Evolutionary conservation across 2,113 vertebrate genomes (phyloP).

Genomic region (Sturnus vulgaris): DNA sequence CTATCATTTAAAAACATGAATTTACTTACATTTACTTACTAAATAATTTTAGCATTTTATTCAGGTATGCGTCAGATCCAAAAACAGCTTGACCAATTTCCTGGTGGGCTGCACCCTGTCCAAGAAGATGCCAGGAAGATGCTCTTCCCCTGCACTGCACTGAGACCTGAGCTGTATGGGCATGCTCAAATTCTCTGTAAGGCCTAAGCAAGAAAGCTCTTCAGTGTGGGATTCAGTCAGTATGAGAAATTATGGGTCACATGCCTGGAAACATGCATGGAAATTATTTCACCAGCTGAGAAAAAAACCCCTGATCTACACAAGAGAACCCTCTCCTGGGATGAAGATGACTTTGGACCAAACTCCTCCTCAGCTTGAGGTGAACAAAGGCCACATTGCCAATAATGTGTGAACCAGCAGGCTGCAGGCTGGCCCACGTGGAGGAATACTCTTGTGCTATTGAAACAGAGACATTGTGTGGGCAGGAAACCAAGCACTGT

Average conservation of each 20-base stretch:
- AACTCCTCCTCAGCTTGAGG: background rate
- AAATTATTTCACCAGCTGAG: background rate
- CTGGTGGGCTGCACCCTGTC: background rate
- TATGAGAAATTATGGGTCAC: background rate
- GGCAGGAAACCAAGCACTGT: background rate
- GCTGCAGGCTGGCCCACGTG: background rate
- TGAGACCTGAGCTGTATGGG: background rate
- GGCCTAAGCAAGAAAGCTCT: background rate
- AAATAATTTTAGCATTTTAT: background rate
- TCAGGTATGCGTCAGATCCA: background rate
- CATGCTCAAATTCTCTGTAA: fast-evolving
- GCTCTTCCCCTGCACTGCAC: background rate
- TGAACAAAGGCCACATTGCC: background rate
- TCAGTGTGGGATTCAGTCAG: background rate
- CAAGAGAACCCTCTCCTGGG: background rate
- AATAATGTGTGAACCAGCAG: fast-evolving
- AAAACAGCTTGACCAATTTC: background rate
- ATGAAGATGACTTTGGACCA: background rate
- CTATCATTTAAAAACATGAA: background rate
- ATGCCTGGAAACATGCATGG: background rate
- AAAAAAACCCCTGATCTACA: background rate
- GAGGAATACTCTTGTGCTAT: background rate
- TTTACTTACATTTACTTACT: background rate
- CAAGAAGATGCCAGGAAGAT: background rate
- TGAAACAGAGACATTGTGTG: background rate